Percentiles rank a stretch among this genome's conserved stretches.
Evolutionary conservation across 1,140 invertebrate species (phyloP).

Genomic region (Epicauta chinensis): DNA sequence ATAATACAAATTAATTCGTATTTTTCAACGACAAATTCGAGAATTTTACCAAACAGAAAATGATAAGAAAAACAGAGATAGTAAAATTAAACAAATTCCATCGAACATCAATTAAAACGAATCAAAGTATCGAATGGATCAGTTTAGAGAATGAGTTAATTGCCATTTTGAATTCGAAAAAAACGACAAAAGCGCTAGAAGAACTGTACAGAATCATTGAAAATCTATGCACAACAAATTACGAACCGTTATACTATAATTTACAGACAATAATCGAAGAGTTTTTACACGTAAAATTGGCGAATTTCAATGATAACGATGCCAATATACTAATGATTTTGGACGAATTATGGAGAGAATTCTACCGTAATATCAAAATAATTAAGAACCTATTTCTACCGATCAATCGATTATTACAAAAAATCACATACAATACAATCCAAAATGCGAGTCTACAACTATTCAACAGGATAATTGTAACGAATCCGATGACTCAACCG

Average conservation of each 20-base stretch:
- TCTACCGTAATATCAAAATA: conserved; percentile 95
- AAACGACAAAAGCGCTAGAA: conserved; percentile 82
- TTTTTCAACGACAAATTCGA: too few relatives aligned
- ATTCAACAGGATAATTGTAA: conserved; percentile 86
- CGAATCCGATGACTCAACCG: conserved; percentile 79
- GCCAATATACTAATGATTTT: conserved; percentile 84
- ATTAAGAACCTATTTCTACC: conserved; percentile 96
- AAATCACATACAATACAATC: conserved; percentile 26
- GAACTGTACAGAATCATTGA: conserved; percentile 92
- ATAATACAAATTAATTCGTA: too few relatives aligned
- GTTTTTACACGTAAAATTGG: conserved; percentile 80
- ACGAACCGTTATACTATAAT: conserved; percentile 80
- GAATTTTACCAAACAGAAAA: too few relatives aligned
- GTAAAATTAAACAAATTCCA: too few relatives aligned
- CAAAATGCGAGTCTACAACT: conserved; percentile 76
- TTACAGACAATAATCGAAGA: conserved; percentile 76
- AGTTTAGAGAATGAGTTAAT: conserved; percentile 75
- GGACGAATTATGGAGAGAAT: conserved; percentile 87
- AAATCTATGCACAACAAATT: conserved; percentile 92
- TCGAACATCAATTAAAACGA: neutral
- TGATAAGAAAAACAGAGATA: too few relatives aligned
- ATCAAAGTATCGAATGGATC: conserved; percentile 3
- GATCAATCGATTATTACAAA: conserved; percentile 76
- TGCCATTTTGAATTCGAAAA: conserved; percentile 84
- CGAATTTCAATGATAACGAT: conserved; percentile 78